Evolutionary conservation across 1,140 invertebrate species (phyloP).

Genomic region (Nixonia krombeini): DNA sequence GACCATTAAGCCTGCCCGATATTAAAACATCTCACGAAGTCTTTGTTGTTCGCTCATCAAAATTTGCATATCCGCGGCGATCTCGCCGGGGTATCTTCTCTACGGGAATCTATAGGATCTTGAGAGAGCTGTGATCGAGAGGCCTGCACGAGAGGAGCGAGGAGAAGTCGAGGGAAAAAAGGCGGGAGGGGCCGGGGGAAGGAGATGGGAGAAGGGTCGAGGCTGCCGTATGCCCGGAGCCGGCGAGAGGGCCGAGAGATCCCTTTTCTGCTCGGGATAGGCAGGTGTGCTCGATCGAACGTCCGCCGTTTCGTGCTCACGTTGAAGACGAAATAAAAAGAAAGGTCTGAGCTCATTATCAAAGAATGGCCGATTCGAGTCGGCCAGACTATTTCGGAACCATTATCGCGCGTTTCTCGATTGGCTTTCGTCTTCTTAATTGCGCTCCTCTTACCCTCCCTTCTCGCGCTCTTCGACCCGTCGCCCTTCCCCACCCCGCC

Average conservation of each 20-base stretch:
- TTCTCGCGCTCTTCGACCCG: too few species aligned
- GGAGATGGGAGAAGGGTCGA: conserved; percentile 40
- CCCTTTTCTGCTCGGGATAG: conserved; percentile 42
- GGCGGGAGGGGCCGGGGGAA: too few species aligned
- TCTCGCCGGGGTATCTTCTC: conserved; percentile 47
- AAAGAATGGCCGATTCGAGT: conserved; percentile 17
- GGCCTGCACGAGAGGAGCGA: conserved; percentile 20
- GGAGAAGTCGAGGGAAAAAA: conserved; percentile 12
- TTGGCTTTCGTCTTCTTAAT: conserved; percentile 1
- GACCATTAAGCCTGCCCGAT: conserved; percentile 40
- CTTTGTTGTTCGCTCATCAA: conserved; percentile 49
- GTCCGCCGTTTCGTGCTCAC: conserved; percentile 33
- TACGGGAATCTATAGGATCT: conserved; percentile 47
- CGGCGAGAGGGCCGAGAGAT: conserved; percentile 22
- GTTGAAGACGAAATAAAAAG: conserved; percentile 33
- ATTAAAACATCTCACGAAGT: conserved; percentile 48
- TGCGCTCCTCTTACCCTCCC: too few species aligned
- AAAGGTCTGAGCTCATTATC: conserved; percentile 29
- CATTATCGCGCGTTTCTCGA: conserved; percentile 9
- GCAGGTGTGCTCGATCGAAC: conserved; percentile 49
- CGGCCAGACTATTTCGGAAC: conserved; percentile 14
- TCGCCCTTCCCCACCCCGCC: too few species aligned
- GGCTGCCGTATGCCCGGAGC: conserved; percentile 5
- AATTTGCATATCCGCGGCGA: conserved; percentile 50
- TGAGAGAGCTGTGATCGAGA: conserved; percentile 35